Percentiles rank a stretch among this genome's conserved stretches.
These are phyloP conservation scores for Pagetopsis macropterus DNA, from an alignment of 2,797 vertebrate species.

Conservation along the genomic window DNA sequence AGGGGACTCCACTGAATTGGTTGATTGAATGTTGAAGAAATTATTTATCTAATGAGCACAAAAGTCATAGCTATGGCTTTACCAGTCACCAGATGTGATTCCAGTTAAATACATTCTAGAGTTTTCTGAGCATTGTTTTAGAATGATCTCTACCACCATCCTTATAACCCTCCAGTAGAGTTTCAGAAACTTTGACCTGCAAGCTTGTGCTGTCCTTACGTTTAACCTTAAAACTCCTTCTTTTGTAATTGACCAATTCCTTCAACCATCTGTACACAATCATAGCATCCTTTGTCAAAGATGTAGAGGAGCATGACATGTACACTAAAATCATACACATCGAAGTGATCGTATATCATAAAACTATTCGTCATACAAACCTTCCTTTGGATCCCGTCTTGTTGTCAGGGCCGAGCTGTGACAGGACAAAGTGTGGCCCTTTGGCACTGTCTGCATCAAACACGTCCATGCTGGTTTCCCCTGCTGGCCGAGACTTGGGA, in stretches of 20 bases:
- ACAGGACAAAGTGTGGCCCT: constrained; percentile 99
- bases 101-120: background rate
- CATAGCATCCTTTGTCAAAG: background rate
- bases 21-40: too few species aligned
- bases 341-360: constrained; percentile 1
- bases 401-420: constrained; percentile 95
- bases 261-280: background rate
- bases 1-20: too few species aligned
- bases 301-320: background rate
- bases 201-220: background rate
- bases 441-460: constrained; percentile 99
- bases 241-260: background rate
- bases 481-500: constrained; percentile 87
- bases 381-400: constrained; percentile 94
- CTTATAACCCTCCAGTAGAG: background rate
- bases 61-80: background rate
- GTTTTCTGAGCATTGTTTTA: background rate
- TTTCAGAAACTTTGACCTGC: background rate
- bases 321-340: background rate
- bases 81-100: background rate
- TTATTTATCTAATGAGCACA: background rate
- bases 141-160: background rate
- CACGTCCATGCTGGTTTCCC: constrained; percentile 95
- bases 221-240: background rate
- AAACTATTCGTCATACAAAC: constrained; percentile 63